phyloP scores from a whole-genome alignment of 2,888 invertebrate species.

The Deilephila porcellus region DNA sequence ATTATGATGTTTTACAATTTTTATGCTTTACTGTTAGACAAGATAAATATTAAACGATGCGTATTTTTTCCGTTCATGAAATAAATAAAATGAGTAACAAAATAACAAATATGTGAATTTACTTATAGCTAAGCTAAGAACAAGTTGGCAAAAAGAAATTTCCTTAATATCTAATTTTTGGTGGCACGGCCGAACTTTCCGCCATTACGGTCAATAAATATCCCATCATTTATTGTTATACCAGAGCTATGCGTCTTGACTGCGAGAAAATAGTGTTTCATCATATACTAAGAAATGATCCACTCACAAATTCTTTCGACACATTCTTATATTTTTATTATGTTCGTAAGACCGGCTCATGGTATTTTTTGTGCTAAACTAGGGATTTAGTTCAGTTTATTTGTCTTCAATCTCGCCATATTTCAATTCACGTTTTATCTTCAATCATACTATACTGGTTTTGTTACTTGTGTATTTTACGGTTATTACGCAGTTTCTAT shows the following conservation, averaged over 20 bases:
- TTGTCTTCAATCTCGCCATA: too few species aligned
- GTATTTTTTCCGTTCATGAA: background rate
- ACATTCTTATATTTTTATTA: background rate
- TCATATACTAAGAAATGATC: conserved; percentile 11
- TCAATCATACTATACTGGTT: too few species aligned
- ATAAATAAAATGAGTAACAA: background rate
- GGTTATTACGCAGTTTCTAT: too few species aligned
- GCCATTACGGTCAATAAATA: conserved; percentile 61
- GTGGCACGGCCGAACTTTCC: conserved; percentile 57
- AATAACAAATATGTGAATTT: background rate
- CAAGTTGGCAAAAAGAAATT: conserved; percentile 46
- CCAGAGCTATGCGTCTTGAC: conserved; percentile 13
- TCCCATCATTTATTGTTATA: conserved; percentile 50
- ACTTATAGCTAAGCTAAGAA: background rate
- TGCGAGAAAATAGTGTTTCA: conserved; percentile 15
- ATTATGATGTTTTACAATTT: too few species aligned
- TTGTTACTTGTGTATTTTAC: too few species aligned
- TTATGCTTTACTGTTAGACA: too few species aligned
- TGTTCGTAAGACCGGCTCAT: background rate
- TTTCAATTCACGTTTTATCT: too few species aligned
- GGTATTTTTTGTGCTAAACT: background rate
- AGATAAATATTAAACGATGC: background rate
- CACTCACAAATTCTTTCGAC: conserved; percentile 13
- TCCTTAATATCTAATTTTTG: conserved; percentile 63
- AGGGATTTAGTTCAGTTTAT: background rate